Conservation (phyloP, 2,797 vertebrate genomes). For the Etheostoma nigrum region DNA sequence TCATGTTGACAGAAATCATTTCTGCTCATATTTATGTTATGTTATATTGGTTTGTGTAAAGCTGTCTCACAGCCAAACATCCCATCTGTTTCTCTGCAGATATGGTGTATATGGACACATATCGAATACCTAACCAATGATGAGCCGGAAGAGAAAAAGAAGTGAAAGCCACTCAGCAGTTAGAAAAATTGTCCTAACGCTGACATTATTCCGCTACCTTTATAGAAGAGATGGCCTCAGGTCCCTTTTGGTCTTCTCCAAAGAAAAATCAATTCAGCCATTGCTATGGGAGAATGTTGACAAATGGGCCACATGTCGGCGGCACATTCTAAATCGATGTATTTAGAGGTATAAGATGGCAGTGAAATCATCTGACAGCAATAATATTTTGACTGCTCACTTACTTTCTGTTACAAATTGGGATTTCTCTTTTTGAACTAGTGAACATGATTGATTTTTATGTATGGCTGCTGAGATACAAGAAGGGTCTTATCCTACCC, state of each 20-base stretch:
- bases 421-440: too few relatives aligned
- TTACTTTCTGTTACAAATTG: not conserved
- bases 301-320: too few relatives aligned
- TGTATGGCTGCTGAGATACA: not conserved
- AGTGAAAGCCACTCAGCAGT: constrained; percentile 10
- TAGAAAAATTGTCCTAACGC: not conserved
- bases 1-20: not conserved
- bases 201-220: not conserved
- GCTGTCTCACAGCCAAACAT: not conserved
- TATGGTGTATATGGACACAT: constrained; percentile 80
- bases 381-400: not conserved
- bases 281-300: too few relatives aligned
- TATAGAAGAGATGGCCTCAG: not conserved
- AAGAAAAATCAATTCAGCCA: not conserved
- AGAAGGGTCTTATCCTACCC: not conserved
- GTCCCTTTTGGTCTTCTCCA: not conserved
- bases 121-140: constrained; percentile 65
- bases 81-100: constrained; percentile 51
- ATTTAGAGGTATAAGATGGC: too few relatives aligned
- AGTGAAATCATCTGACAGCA: not conserved
- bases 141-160: constrained; percentile 51
- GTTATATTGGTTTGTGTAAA: not conserved
- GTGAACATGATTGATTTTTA: too few relatives aligned
- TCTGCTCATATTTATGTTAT: not conserved
- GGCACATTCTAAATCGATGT: too few relatives aligned